A percentile compares a stretch with the other conserved stretches of the same genome.
phyloP scores from a whole-genome alignment of 2,888 invertebrate species.

The Acleris sparsana region DNA sequence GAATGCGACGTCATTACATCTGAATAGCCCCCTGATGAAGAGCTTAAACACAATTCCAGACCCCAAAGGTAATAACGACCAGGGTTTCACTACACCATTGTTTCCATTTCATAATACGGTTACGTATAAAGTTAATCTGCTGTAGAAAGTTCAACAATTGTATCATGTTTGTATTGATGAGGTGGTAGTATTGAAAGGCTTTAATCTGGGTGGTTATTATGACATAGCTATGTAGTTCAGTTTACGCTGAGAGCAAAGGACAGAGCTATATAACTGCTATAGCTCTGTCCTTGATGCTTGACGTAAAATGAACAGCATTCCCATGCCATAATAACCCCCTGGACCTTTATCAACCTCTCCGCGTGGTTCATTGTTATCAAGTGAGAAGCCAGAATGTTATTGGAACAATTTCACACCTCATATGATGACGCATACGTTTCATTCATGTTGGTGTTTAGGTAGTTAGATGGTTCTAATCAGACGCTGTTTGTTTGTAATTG shows the following conservation, averaged over 20 bases:
- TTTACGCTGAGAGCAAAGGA: too few species aligned
- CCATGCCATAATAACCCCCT: too few species aligned
- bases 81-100: slow-evolving; percentile 65
- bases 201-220: too few species aligned
- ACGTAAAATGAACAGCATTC: too few species aligned
- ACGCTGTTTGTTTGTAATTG: slow-evolving; percentile 20
- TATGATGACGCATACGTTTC: slow-evolving; percentile 28
- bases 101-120: slow-evolving; percentile 63
- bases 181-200: slow-evolving; percentile 18
- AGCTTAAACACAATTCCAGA: slow-evolving; percentile 46
- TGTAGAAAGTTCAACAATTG: slow-evolving; percentile 69
- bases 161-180: slow-evolving; percentile 43
- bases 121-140: slow-evolving; percentile 61
- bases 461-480: slow-evolving; percentile 22
- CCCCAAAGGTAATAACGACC: slow-evolving; percentile 53
- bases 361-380: slow-evolving; percentile 28
- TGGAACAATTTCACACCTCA: slow-evolving; percentile 25
- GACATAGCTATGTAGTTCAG: too few species aligned
- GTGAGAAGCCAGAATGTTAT: slow-evolving; percentile 23
- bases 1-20: slow-evolving; percentile 46
- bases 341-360: slow-evolving; percentile 35
- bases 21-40: slow-evolving; percentile 54
- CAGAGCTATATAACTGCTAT: too few species aligned
- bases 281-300: too few species aligned
- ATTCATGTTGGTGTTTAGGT: slow-evolving; percentile 20